phyloP scores from a whole-genome alignment of 2,113 vertebrate genomes.

The Pseudopodoces humilis region DNA sequence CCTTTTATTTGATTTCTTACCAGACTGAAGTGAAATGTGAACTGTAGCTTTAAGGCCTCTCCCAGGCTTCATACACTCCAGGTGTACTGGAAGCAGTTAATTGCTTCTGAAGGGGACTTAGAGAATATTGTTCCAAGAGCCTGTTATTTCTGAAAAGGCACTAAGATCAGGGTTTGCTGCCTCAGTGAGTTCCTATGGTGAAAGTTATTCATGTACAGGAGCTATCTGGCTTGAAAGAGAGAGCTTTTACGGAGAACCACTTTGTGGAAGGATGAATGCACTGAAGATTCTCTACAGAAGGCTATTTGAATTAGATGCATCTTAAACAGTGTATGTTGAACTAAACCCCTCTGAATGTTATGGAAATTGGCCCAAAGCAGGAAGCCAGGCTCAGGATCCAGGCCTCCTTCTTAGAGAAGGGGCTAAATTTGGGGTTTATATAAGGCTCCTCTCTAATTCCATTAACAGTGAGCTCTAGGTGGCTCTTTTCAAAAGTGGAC shows the following conservation, averaged over 20 bases:
- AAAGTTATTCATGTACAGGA: constrained; percentile 70
- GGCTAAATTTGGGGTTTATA: neutral
- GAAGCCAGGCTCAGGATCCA: neutral
- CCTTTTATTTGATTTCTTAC: constrained; percentile 72
- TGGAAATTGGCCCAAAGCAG: constrained; percentile 15
- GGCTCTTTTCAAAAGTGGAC: constrained; percentile 63
- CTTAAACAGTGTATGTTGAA: constrained; percentile 68
- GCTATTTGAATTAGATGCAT: constrained; percentile 72
- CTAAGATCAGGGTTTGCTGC: constrained; percentile 66
- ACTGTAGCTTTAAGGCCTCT: constrained; percentile 70
- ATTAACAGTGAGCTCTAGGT: constrained; percentile 54
- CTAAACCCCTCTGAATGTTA: constrained; percentile 41
- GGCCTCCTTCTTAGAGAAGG: neutral
- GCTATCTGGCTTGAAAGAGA: constrained; percentile 66
- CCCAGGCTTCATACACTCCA: constrained; percentile 73
- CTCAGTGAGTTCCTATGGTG: constrained; percentile 71
- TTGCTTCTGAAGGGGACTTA: constrained; percentile 73
- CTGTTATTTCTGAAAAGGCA: constrained; percentile 66
- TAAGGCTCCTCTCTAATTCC: neutral
- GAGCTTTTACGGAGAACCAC: constrained; percentile 70
- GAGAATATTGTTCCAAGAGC: constrained; percentile 62
- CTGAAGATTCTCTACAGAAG: constrained; percentile 63
- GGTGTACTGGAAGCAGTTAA: constrained; percentile 76
- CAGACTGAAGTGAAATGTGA: constrained; percentile 74
- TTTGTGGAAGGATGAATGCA: constrained; percentile 67